Percentiles rank a stretch among this genome's conserved stretches.
These are phyloP conservation scores for Mayetiola destructor DNA, from an alignment of 2,888 invertebrate genomes.

Conservation along the genomic window DNA sequence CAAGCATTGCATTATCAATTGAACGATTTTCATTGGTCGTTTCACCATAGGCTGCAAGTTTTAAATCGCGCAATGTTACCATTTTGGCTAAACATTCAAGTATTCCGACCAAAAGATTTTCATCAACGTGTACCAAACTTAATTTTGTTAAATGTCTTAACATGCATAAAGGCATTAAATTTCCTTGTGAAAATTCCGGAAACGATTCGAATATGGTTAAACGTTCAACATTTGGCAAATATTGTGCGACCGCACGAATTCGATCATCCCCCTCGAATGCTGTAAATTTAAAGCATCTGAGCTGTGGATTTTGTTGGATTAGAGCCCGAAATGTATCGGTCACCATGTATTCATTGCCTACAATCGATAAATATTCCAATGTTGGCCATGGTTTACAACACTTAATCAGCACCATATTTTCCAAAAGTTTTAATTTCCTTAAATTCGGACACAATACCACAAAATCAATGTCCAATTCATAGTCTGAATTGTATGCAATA, in stretches of 20 bases:
- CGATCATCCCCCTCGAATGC: not conserved
- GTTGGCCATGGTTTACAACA: not conserved
- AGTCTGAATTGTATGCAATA: not conserved
- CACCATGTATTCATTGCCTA: not conserved
- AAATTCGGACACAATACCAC: not conserved
- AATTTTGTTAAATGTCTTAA: not conserved
- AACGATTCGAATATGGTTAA: not conserved
- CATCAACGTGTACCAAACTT: not conserved
- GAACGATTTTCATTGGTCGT: not conserved
- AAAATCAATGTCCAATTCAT: conserved; percentile 3
- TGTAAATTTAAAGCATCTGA: not conserved
- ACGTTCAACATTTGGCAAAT: not conserved
- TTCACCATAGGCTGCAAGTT: not conserved
- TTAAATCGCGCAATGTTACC: not conserved
- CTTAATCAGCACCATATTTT: not conserved
- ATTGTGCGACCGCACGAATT: not conserved
- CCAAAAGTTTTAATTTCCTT: not conserved
- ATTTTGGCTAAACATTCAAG: not conserved
- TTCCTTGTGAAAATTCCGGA: not conserved
- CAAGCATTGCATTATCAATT: not conserved
- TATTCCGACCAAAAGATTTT: not conserved
- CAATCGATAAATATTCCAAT: not conserved
- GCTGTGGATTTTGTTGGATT: not conserved
- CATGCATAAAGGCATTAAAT: not conserved
- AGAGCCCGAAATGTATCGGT: not conserved